Evolutionary conservation across 2,113 vertebrate species (phyloP).

Genomic region (Odocoileus virginianus): DNA sequence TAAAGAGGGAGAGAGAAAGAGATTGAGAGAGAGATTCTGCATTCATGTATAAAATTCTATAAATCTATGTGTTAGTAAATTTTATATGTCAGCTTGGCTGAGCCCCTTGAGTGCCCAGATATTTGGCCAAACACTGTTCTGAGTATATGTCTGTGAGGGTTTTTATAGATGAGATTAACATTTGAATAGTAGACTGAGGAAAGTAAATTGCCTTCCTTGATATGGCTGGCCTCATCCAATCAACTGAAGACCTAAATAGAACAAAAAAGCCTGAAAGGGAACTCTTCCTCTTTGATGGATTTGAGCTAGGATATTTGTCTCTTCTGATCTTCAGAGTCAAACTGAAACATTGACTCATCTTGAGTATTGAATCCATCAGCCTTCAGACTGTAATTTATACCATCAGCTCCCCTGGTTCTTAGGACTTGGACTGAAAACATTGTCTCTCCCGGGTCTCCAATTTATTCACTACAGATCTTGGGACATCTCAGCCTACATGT

Average conservation of each 20-base stretch:
- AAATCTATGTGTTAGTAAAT: background rate
- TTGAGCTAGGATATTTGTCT: background rate
- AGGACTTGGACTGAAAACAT: background rate
- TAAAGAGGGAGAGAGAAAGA: background rate
- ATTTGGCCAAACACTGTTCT: background rate
- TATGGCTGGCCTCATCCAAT: background rate
- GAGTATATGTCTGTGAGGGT: background rate
- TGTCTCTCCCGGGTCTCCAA: background rate
- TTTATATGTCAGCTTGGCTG: background rate
- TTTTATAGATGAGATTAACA: background rate
- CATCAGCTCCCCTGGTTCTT: background rate
- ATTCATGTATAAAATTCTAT: background rate
- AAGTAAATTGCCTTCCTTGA: background rate
- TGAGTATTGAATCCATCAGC: background rate
- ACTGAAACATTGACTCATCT: background rate
- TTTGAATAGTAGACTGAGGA: background rate
- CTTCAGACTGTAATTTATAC: background rate
- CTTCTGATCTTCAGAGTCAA: background rate
- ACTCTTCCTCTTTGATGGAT: background rate
- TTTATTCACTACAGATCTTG: background rate
- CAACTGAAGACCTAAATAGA: background rate
- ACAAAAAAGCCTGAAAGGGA: background rate
- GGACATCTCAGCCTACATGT: background rate
- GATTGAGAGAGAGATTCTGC: background rate
- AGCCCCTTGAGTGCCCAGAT: background rate